Percentiles rank a stretch among this genome's conserved stretches.
phyloP scores from a whole-genome alignment of 2,888 invertebrate genomes.

The Polylopha cassiicola region DNA sequence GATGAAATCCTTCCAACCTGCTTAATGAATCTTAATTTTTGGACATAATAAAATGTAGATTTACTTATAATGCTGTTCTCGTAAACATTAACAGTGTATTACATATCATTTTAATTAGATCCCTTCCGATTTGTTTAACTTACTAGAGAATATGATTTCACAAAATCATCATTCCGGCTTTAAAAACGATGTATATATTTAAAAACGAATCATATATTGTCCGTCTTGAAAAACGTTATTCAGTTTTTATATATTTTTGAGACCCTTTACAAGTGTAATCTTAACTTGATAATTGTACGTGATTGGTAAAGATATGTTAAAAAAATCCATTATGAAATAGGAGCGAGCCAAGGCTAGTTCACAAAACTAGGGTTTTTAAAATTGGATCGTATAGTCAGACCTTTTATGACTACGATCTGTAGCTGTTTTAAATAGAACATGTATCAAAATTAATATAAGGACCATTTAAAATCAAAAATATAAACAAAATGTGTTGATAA shows the following conservation, averaged over 20 bases:
- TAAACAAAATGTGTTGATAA: slow-evolving; percentile 15
- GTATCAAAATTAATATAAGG: slow-evolving; percentile 30
- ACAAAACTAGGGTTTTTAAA: neutral
- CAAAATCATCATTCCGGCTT: no score
- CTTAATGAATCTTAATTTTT: slow-evolving; percentile 28
- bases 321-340: no score
- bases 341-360: no score
- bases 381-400: no score
- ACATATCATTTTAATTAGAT: slow-evolving; percentile 66
- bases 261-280: slow-evolving; percentile 52
- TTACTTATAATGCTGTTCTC: slow-evolving; percentile 13
- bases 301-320: slow-evolving; percentile 8
- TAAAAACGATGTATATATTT: slow-evolving; percentile 19
- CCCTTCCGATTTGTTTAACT: slow-evolving; percentile 26
- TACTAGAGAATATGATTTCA: no score
- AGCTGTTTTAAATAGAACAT: slow-evolving; percentile 15
- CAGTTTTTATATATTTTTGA: slow-evolving; percentile 56
- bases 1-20: slow-evolving; percentile 26
- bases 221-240: slow-evolving; percentile 15
- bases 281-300: slow-evolving; percentile 29
- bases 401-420: slow-evolving; percentile 12
- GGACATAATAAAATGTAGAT: slow-evolving; percentile 31
- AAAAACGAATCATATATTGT: slow-evolving; percentile 14
- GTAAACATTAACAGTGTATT: slow-evolving; percentile 45
- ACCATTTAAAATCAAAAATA: slow-evolving; percentile 26